Evolutionary conservation across 2,113 vertebrate species (phyloP), one percentile per base, ranked within the genome.

Genomic region (Oxygymnocypris stewartii): DNA sequence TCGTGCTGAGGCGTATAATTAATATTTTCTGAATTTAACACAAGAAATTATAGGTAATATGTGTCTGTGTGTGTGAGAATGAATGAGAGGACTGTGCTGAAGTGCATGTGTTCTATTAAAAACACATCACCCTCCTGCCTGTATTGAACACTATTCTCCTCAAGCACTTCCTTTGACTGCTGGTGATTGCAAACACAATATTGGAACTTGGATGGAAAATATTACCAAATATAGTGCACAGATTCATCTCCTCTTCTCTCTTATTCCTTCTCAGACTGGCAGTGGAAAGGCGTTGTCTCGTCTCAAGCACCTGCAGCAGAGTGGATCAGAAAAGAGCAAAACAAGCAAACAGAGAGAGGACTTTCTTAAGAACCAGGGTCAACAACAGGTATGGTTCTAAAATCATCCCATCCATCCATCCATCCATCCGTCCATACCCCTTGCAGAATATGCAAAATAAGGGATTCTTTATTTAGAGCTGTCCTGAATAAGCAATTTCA

Each of bases 311-410:
- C 92, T 96, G 89, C 96, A 97, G 84, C 96, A 97, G 90, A 95
- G 95, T 93, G 97, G 96, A 91, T 96, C 96, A 0, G 98, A 99
- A 91, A 99, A 98, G 88, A 93, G 92, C 93, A 99, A 98, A 89
- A 95, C 95, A 69, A 89, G 95, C 90, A 99, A 97, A 90, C 96
- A 96, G 92, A 94, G 96, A 81, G 96, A 98, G 4, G 98, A 99
- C 83, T 97, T 97, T 94, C 89, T 97, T 93, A 94, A 97, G 93
- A 95, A 94, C 93, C 97, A 97, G 94, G 95, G 96, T 90, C 97
- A 98, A 93, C 97, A 97, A 92, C 98, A 99, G 97, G 97, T 98
- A 97, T 5, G 54, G 28, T 31, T 31, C 28, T 31, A 31, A 31
- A 31, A 31, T 31, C 28, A 31, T 31, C 28, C 28, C 28, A 31